phyloP scores from a whole-genome alignment of 2,797 vertebrate genomes.

The Eulemur rubriventer region DNA sequence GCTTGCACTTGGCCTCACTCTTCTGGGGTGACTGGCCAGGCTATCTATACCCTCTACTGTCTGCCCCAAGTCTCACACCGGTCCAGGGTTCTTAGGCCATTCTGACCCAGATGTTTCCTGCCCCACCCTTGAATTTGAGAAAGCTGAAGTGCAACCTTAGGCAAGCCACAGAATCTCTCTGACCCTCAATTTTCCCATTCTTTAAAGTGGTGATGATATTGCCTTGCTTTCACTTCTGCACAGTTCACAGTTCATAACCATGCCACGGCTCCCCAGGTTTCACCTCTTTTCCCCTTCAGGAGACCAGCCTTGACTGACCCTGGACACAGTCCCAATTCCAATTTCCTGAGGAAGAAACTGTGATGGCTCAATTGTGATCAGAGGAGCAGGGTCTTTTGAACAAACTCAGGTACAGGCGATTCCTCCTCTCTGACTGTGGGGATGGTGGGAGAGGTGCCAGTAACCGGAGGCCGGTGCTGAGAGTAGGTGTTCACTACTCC shows the following conservation, averaged over 20 bases:
- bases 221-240: not conserved
- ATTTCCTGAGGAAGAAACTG: not conserved
- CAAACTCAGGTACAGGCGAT: not conserved
- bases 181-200: not conserved
- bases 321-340: not conserved
- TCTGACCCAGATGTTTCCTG: constrained; percentile 17
- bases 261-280: not conserved
- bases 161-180: not conserved
- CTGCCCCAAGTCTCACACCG: not conserved
- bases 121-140: not conserved
- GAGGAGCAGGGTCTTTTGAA: not conserved
- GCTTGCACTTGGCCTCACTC: not conserved
- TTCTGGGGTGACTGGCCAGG: not conserved
- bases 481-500: not conserved
- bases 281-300: not conserved
- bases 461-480: not conserved
- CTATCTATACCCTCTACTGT: not conserved
- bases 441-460: not conserved
- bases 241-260: not conserved
- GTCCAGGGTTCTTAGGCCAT: not conserved
- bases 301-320: not conserved
- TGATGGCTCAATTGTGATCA: not conserved
- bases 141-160: not conserved
- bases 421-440: not conserved
- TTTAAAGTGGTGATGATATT: not conserved